Base-by-base conservation (phyloP, 2,113 vertebrate species). In the Corapipo altera region DNA sequence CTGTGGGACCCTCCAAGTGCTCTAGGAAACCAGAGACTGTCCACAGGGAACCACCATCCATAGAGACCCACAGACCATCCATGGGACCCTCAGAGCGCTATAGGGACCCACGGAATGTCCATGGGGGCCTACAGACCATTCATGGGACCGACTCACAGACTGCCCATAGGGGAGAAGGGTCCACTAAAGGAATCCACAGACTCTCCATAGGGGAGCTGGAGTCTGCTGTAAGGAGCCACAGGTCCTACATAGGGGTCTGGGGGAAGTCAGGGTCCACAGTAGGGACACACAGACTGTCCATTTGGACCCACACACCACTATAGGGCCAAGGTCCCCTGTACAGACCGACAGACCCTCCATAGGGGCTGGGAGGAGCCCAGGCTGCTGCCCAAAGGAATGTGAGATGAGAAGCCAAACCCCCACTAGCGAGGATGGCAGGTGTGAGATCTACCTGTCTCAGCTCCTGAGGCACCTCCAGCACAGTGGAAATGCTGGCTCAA, bases 391-490 rank as follows among this genome's bases (percentile, higher is more conserved):
- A 9, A 51, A 28, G 19, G 5, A 55, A 26, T 3, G 4, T 15
- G 46, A 37, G 5, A 24, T 71, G 32, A 21, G 24, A 58, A 62
- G 58, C 43, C 24, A 26, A 27, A 11, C 27, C 30, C 15, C 4
- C 27, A 1, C 5, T 12, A 1, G 1, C 0, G 2, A 28, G 8
- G 12, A 37, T 12, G 21, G 9, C 6, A 4, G 65, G 52, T 12
- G 5, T 27, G 12, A 67, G 9, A 8, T 54, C 12, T 52, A 13
- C 5, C 27, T 30, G 33, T 13, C 12, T 19, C 8, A 11, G 24
- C 4, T 0, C 19, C 8, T 52, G n/a, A 20, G 27, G 32, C n/a
- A 30, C 7, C 14, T 43, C 15, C 24, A 32, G 27, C 16, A 7
- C 28, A 62, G 66, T 0, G 0, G 41, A 15, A 61, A 41, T 75